These are phyloP conservation scores for Ophraella communa DNA, from an alignment of 2,888 invertebrate genomes.

Conservation along the genomic window DNA sequence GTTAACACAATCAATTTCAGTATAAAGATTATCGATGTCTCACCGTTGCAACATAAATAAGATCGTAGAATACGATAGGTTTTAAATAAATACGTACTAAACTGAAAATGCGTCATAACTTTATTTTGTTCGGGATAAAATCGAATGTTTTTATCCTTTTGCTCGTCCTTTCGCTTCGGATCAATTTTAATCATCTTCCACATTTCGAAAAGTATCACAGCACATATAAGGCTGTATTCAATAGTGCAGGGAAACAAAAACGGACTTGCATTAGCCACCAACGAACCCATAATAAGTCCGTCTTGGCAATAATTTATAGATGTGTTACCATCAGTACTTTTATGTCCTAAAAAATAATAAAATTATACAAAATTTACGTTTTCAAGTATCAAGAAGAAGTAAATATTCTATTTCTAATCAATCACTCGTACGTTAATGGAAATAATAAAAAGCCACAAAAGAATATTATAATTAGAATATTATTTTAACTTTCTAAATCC, in stretches of 20 bases:
- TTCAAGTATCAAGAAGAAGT: too few relatives aligned
- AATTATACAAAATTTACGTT: too few relatives aligned
- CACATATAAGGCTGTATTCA: conserved; percentile 95
- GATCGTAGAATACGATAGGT: too few relatives aligned
- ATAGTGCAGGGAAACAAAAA: conserved; percentile 95
- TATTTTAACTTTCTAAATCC: too few relatives aligned
- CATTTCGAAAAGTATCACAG: conserved; percentile 95
- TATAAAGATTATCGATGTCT: too few relatives aligned
- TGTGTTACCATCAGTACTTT: conserved; percentile 22
- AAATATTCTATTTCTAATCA: too few relatives aligned
- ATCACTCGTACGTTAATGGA: too few relatives aligned
- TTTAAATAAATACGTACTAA: conserved; percentile 42
- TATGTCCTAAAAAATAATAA: conserved; percentile 31
- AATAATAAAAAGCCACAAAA: too few relatives aligned
- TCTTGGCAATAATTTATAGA: conserved; percentile 43
- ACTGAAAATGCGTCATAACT: conserved; percentile 38
- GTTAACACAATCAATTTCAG: too few relatives aligned
- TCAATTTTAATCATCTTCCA: conserved; percentile 71
- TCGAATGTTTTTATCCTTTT: conserved; percentile 25
- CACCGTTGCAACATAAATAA: too few relatives aligned
- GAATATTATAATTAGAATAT: too few relatives aligned
- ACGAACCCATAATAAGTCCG: conserved; percentile 79
- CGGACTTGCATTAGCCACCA: conserved; percentile 58
- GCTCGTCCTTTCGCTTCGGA: conserved; percentile 13
- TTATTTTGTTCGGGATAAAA: conserved; percentile 24